Evolutionary conservation across 1,140 invertebrate genomes (phyloP).

Genomic region (Chironomus striatipennis): DNA sequence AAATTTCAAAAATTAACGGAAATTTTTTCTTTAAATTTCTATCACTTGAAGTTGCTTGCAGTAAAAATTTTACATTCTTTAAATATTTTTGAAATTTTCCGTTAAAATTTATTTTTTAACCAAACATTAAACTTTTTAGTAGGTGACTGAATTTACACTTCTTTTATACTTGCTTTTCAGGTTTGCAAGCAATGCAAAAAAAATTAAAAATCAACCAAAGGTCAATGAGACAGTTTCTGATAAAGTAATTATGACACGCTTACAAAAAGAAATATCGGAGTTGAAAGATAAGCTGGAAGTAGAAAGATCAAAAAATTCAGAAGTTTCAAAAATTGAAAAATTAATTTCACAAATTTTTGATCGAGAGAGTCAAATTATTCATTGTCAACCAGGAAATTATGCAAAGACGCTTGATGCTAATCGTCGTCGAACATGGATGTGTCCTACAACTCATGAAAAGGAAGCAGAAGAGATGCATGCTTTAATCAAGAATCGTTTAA

Average conservation of each 20-base stretch:
- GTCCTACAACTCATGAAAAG: not conserved
- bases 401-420: not conserved
- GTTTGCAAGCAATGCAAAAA: conserved; percentile 59
- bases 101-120: too few relatives aligned
- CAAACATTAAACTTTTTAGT: too few relatives aligned
- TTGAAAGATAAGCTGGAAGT: conserved; percentile 41
- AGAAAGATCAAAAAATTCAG: conserved; percentile 35
- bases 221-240: conserved; percentile 61
- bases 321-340: conserved; percentile 16
- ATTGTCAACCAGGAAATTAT: not conserved
- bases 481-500: not conserved
- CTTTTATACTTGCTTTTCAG: conserved; percentile 37
- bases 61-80: not conserved
- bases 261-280: conserved; percentile 41
- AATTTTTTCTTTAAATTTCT: too few relatives aligned
- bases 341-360: not conserved
- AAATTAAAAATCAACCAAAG: conserved; percentile 59
- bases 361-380: not conserved
- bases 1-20: too few relatives aligned
- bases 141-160: conserved; percentile 27
- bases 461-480: not conserved
- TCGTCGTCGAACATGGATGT: not conserved
- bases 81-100: too few relatives aligned
- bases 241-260: conserved; percentile 51
- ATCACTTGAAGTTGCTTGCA: too few relatives aligned